phyloP scores from a whole-genome alignment of 2,797 vertebrate genomes.

The Catamblyrhynchus diadema region DNA sequence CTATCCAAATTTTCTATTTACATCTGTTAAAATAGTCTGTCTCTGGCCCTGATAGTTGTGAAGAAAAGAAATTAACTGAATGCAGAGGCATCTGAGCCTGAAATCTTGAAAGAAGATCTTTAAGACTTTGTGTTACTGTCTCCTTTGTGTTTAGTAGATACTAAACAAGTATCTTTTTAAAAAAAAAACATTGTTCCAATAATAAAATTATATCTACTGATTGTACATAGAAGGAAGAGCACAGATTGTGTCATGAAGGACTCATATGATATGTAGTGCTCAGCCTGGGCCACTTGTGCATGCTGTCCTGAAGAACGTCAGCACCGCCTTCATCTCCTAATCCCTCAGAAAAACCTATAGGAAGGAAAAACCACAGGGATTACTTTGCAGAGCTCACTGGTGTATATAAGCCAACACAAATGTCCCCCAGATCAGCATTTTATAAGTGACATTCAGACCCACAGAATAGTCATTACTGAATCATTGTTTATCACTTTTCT shows the following conservation, averaged over 20 bases:
- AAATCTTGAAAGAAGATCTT: neutral
- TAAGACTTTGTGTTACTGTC: neutral
- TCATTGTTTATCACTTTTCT: neutral
- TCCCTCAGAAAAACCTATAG: neutral
- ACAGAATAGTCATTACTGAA: neutral
- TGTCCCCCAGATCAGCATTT: neutral
- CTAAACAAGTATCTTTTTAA: neutral
- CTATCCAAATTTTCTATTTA: neutral
- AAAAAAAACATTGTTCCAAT: neutral
- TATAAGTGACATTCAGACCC: neutral
- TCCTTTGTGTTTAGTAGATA: neutral
- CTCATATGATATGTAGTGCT: neutral
- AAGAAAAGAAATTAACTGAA: neutral
- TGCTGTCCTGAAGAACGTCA: neutral
- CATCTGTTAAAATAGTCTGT: neutral
- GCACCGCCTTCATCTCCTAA: neutral
- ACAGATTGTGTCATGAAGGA: neutral
- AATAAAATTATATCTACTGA: neutral
- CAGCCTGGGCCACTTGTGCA: neutral
- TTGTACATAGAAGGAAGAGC: neutral
- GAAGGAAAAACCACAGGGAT: neutral
- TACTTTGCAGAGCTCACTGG: neutral
- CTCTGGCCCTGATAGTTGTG: neutral
- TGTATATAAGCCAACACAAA: fast-evolving
- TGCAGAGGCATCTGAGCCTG: neutral